These are phyloP conservation scores for Cancer borealis DNA, from an alignment of 2,888 invertebrate genomes.

Conservation along the genomic window DNA sequence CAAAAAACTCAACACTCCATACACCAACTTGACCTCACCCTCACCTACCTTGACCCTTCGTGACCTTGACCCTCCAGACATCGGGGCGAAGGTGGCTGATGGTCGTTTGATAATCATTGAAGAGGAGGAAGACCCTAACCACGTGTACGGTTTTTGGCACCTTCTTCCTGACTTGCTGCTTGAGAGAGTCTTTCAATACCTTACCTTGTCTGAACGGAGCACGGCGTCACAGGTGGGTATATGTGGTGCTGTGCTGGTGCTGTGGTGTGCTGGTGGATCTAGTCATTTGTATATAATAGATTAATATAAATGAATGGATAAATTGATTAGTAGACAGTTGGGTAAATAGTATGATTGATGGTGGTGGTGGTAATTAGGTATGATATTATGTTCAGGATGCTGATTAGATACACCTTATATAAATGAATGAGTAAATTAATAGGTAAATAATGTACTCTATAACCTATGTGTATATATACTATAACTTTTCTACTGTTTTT, in stretches of 20 bases:
- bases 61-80: background rate
- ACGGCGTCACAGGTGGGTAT: conserved; percentile 86
- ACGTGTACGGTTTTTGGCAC: conserved; percentile 82
- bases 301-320: no score
- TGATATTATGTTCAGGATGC: no score
- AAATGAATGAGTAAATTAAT: no score
- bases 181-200: conserved; percentile 86
- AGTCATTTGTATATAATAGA: no score
- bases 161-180: conserved; percentile 87
- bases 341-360: no score
- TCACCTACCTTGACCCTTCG: background rate
- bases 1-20: background rate
- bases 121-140: conserved; percentile 68
- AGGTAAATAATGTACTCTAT: no score
- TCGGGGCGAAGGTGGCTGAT: background rate
- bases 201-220: conserved; percentile 86
- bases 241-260: background rate
- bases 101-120: background rate
- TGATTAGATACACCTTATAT: no score
- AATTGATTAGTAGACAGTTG: no score
- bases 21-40: background rate
- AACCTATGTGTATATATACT: no score
- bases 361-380: no score
- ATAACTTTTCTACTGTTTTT: no score
- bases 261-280: background rate